Evolutionary conservation across 2,888 invertebrate genomes (phyloP), one percentile per base, ranked within the genome.

Genomic region (Machimus atricapillus): DNA sequence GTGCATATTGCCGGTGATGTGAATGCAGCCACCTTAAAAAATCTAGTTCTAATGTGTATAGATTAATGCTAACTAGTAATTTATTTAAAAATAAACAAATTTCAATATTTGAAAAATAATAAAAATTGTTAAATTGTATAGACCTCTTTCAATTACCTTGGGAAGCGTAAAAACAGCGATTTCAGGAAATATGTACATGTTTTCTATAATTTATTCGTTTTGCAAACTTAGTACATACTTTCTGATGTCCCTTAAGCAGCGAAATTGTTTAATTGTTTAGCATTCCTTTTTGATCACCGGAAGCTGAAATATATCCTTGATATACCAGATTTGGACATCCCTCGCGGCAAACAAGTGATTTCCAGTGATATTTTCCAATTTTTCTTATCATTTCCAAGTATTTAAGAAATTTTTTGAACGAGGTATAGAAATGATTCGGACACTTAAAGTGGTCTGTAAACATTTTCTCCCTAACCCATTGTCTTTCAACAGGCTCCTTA

Each of bases 401-500:
- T 1, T 90, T 89, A 9, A 91, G 86, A 87, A 92, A 92, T 9
- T 90, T 87, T n/a, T 89, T 89, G 85, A 90, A 91, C 0, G 90
- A 90, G 3, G 91, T 89, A 78, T 90, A 90, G 46, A 90, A 88
- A 58, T 90, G 89, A 87, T 90, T 91, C 7, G 90, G 90, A 81
- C 92, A 92, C 2, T 91, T 90, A 88, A 91, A 92, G 66, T 92
- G 91, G 82, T 91, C 90, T 4, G 58, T 88, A 87, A 91, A 92
- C 9, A 88, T 93, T 88, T 93, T 93, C 89, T 94, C 94, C 6
- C 93, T 94, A 14, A 94, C 95, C 96, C 96, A 96, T 90, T 96
- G 96, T 89, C 97, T 94, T 88, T 95, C 94, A n/a, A 94, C 94
- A 0, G 96, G 96, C 89, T 96, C 95, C 9, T 93, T 93, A 37